phyloP scores from a whole-genome alignment of 1,140 invertebrate genomes.

The Philopotamus ludificatus region DNA sequence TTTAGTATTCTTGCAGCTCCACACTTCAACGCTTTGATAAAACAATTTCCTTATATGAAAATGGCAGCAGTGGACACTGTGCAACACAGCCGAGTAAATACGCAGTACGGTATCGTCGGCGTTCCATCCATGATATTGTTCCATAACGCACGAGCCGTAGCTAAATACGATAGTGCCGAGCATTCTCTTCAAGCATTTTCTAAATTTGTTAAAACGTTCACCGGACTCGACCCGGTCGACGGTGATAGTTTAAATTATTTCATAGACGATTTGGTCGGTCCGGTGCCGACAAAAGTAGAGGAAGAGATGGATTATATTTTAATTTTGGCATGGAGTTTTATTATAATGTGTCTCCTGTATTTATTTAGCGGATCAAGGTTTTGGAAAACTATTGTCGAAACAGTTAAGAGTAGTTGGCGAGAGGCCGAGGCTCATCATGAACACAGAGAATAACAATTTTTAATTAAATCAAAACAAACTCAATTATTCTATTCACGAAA shows the following conservation, averaged over 20 bases:
- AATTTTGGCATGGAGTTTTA: conserved; percentile 82
- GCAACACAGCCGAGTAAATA: conserved; percentile 82
- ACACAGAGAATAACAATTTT: conserved; percentile 55
- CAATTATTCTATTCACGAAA: no score
- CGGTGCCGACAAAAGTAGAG: conserved; percentile 69
- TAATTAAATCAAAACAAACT: no score
- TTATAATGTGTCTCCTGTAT: conserved; percentile 72
- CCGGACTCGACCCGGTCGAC: conserved; percentile 65
- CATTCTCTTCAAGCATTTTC: conserved; percentile 78
- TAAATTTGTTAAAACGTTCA: conserved; percentile 78
- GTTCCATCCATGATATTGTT: conserved; percentile 90
- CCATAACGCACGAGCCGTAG: conserved; percentile 85
- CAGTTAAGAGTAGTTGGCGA: conserved; percentile 83
- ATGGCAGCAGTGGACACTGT: conserved; percentile 89
- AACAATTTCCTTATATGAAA: conserved; percentile 82
- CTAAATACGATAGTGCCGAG: conserved; percentile 83
- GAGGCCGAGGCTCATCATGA: conserved; percentile 88
- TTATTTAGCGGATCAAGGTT: conserved; percentile 76
- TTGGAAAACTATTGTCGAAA: conserved; percentile 80
- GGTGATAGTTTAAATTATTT: conserved; percentile 76
- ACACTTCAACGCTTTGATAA: conserved; percentile 83
- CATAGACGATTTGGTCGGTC: conserved; percentile 71
- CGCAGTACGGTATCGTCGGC: conserved; percentile 90
- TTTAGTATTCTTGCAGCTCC: conserved; percentile 88
- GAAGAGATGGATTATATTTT: conserved; percentile 81